These are phyloP conservation scores for Ariopsis seemanni DNA, from an alignment of 2,113 vertebrate genomes.

Conservation along the genomic window DNA sequence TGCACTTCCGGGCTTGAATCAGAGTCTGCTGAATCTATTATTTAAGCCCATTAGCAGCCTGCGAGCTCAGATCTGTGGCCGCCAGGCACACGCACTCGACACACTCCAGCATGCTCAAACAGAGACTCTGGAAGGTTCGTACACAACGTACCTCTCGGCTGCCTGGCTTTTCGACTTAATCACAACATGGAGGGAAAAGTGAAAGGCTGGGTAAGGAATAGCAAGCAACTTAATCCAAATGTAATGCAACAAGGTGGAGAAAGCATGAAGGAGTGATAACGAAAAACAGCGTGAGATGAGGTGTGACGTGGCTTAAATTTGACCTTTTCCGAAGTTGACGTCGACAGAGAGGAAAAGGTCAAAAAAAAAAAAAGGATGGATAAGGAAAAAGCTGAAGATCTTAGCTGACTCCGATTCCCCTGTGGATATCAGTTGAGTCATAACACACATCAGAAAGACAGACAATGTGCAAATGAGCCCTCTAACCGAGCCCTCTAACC, in stretches of 20 bases:
- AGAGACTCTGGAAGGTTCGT: neutral
- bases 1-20: conserved; percentile 33
- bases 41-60: conserved; percentile 32
- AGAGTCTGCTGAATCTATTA: conserved; percentile 39
- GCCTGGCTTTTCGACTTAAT: neutral
- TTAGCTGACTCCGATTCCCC: neutral
- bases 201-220: neutral
- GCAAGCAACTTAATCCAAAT: neutral
- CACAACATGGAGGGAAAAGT: neutral
- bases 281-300: neutral
- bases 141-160: neutral
- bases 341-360: neutral
- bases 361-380: neutral
- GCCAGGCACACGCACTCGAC: neutral
- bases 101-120: conserved; percentile 16
- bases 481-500: neutral
- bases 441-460: neutral
- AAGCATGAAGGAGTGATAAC: neutral
- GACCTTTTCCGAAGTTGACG: neutral
- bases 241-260: neutral
- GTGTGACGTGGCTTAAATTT: neutral
- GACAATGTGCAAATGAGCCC: neutral
- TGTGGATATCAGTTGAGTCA: neutral
- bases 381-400: neutral
- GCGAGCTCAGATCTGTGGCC: neutral